Base-by-base conservation (phyloP, 2,797 vertebrate genomes). In the Catharus ustulatus region DNA sequence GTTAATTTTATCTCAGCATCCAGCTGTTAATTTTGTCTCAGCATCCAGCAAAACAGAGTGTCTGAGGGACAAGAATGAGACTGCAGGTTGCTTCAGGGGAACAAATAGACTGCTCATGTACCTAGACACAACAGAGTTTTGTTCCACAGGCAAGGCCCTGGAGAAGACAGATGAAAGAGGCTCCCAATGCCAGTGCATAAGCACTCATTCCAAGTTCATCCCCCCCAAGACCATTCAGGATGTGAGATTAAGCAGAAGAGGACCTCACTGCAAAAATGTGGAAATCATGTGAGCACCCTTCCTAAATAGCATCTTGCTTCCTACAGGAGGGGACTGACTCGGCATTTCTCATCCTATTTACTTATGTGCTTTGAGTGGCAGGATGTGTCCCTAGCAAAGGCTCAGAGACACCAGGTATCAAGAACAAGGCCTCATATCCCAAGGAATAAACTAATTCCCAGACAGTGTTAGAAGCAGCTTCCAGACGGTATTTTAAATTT, bases 211-310 rank as follows among this genome's bases (percentile, higher is more conserved):
- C 58, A 84, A 64, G n/a, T 91, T 94, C 68, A 86, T 97, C 67
- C 74, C 86, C 36, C 93, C 67, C 62, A 96, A 61, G 32, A 40
- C 32, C 15, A 83, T 97, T 34, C 45, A 68, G 42, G 57, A 11
- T 5, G 26, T 97, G 68, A 71, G 87, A 62, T 13, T 96, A 61
- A 77, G 78, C n/a, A 73, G 11, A 43, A 58, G 87, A 42, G 90
- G 97, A 77, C 68, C 78, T 43, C 90, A 79, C 15, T 98, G 98
- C 43, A 16, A 67, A 71, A 76, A 84, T 2, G 36, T 92, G 5
- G 90, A 98, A 96, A 89, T 97, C 58, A 87, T 94, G 96, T 97
- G 72, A 97, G 97, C 83, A 5, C 32, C 69, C 76, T 15, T 72
- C 15, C 66, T 26, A 57, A 76, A 49, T 0, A n/a, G 8, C 26